Conservation (phyloP, 2,113 vertebrate species). For the Condylura cristata region DNA sequence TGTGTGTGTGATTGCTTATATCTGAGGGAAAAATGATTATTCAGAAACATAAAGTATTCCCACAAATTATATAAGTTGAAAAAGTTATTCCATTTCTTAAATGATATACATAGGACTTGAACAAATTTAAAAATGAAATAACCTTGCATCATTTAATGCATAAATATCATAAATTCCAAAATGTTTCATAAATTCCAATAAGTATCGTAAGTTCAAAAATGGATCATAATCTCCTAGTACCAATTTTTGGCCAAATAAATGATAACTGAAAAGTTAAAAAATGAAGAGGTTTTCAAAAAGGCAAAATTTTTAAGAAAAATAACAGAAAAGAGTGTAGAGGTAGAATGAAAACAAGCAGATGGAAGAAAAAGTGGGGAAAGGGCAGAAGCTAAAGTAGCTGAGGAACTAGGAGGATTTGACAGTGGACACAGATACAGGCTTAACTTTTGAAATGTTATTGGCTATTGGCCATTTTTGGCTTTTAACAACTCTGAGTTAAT, state of each 20-base stretch:
- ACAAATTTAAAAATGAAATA: neutral
- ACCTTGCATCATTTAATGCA: no score
- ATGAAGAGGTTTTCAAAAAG: neutral
- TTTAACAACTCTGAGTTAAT: neutral
- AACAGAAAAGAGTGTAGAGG: neutral
- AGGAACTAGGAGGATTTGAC: neutral
- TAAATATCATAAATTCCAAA: no score
- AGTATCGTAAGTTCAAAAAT: neutral
- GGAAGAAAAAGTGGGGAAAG: neutral
- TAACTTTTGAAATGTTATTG: neutral
- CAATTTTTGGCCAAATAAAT: slow-evolving; percentile 27
- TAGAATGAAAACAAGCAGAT: neutral
- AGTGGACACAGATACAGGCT: neutral
- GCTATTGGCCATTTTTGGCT: neutral
- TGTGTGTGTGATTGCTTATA: neutral
- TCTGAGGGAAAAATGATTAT: neutral
- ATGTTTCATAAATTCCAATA: neutral
- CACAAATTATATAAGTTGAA: neutral
- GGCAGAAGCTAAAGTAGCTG: neutral
- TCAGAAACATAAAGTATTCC: neutral
- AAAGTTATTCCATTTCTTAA: neutral
- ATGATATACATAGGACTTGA: neutral
- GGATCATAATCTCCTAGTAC: neutral
- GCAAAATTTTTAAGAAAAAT: neutral
- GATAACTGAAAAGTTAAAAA: neutral